These are phyloP conservation scores for Coracias cyanogaster DNA, from an alignment of 2,797 vertebrate species.

Conservation along the genomic window DNA sequence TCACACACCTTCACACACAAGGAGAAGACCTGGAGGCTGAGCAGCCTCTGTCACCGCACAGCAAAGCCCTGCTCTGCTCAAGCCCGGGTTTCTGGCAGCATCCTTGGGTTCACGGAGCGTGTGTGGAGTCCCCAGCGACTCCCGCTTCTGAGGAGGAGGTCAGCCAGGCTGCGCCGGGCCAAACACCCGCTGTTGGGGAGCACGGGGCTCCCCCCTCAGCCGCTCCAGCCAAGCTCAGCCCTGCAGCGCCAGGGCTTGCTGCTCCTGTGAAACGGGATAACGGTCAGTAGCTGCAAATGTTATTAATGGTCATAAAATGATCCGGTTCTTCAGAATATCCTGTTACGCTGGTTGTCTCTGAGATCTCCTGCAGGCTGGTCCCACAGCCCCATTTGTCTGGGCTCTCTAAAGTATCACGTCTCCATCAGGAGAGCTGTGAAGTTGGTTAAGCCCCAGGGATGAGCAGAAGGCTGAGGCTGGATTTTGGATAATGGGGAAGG, in stretches of 20 bases:
- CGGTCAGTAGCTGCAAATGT: conserved; percentile 20
- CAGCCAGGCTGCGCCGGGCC: neutral
- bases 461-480: neutral
- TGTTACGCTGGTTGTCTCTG: neutral
- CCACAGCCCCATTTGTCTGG: neutral
- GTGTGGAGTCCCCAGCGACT: fast-evolving
- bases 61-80: neutral
- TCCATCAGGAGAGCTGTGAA: neutral
- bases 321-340: neutral
- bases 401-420: neutral
- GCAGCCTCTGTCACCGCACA: neutral
- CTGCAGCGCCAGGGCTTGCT: neutral
- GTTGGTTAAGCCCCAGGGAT: neutral
- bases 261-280: neutral
- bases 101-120: fast-evolving
- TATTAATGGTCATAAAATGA: conserved; percentile 51
- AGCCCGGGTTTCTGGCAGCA: neutral
- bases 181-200: neutral
- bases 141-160: neutral
- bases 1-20: fast-evolving
- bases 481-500: neutral
- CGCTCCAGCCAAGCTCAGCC: neutral
- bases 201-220: neutral
- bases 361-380: conserved; percentile 11
- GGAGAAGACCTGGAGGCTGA: neutral